These are phyloP conservation scores for Cataglyphis rosenhaueri DNA, from an alignment of 2,888 invertebrate species.

Conservation along the genomic window DNA sequence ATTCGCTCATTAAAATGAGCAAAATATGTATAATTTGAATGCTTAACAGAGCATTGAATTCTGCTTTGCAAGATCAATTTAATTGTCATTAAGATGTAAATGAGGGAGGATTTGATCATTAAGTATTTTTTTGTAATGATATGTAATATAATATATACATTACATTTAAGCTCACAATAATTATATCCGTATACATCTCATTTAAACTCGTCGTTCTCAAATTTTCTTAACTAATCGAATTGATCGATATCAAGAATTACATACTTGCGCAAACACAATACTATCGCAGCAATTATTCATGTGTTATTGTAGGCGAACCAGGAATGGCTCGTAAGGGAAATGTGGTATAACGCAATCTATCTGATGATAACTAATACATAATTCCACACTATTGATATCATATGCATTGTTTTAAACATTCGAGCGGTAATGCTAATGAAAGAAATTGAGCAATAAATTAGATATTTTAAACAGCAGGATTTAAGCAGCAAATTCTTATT, in stretches of 20 bases:
- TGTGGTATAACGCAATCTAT: slow-evolving; percentile 49
- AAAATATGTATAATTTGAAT: slow-evolving; percentile 22
- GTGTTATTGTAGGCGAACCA: slow-evolving; percentile 57
- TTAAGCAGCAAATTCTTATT: slow-evolving; percentile 20
- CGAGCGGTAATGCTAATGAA: slow-evolving; percentile 58
- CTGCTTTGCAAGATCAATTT: slow-evolving; percentile 13
- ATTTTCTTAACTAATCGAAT: slow-evolving; percentile 28
- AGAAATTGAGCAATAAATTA: slow-evolving; percentile 51
- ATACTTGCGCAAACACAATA: slow-evolving; percentile 31
- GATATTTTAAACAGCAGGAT: not conserved
- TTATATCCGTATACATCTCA: not conserved
- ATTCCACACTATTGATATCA: slow-evolving; percentile 60
- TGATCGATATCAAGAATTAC: not conserved
- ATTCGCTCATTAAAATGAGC: not conserved
- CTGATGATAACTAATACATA: slow-evolving; percentile 65
- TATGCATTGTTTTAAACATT: slow-evolving; percentile 59
- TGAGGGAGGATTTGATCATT: slow-evolving; percentile 24
- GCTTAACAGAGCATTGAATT: slow-evolving; percentile 27
- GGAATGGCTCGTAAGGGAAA: slow-evolving; percentile 67
- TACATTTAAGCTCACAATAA: not conserved
- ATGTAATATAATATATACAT: not conserved
- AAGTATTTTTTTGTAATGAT: slow-evolving; percentile 7
- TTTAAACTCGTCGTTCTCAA: not conserved
- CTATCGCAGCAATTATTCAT: slow-evolving; percentile 55
- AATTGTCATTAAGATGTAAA: not conserved